Evolutionary conservation across 2,797 vertebrate species (phyloP).

Genomic region (Gymnothorax reevesii): DNA sequence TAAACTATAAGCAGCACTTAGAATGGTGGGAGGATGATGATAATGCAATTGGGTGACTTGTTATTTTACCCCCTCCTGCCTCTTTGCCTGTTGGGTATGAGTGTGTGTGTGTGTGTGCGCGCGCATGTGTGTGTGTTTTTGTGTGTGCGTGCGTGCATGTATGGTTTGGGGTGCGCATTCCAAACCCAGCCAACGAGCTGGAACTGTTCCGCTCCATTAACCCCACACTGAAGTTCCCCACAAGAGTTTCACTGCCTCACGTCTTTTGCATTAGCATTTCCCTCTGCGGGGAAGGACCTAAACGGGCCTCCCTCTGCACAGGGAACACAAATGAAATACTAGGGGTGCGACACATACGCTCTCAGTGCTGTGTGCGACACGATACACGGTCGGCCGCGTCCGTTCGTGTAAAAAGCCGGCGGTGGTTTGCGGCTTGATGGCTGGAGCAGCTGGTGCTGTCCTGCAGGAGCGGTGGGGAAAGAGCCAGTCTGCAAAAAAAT

Average conservation of each 20-base stretch:
- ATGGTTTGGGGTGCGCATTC: constrained; percentile 25
- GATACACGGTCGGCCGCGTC: neutral
- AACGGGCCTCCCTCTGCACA: neutral
- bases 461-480: neutral
- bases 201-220: constrained; percentile 54
- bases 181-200: constrained; percentile 36
- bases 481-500: neutral
- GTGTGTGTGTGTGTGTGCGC: neutral
- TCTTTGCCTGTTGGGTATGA: constrained; percentile 26
- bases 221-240: constrained; percentile 34
- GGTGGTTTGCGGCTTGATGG: neutral
- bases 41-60: neutral
- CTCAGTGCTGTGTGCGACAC: neutral
- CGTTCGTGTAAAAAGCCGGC: neutral
- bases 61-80: constrained; percentile 18
- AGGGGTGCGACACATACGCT: too few species aligned
- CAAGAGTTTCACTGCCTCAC: constrained; percentile 10
- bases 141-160: too few species aligned
- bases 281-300: constrained; percentile 4
- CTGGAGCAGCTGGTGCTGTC: neutral
- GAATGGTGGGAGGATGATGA: neutral
- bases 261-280: constrained; percentile 28
- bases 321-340: neutral
- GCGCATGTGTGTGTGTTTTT: too few species aligned
- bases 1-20: neutral